A percentile compares a stretch with the other conserved stretches of the same genome.
Evolutionary conservation across 2,113 vertebrate species (phyloP).

Genomic region (Mustelus asterias): DNA sequence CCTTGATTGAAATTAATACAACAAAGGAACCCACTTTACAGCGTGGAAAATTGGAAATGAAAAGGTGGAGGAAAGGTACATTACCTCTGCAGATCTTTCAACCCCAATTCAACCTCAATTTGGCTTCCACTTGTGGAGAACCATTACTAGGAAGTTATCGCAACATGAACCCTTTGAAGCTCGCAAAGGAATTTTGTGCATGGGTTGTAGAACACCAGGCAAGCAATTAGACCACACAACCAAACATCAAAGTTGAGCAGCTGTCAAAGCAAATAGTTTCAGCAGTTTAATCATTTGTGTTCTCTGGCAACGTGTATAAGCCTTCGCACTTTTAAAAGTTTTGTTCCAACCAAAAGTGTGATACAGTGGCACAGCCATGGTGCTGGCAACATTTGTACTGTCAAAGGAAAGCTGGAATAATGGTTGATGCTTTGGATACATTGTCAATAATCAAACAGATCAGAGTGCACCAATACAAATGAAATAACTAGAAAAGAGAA

Average conservation of each 20-base stretch:
- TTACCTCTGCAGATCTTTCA: background rate
- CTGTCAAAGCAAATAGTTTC: conserved; percentile 23
- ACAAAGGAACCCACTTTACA: background rate
- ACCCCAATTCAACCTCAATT: background rate
- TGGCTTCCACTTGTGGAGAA: background rate
- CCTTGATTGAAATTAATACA: background rate
- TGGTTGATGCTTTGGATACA: background rate
- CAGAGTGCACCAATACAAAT: background rate
- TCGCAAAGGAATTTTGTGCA: background rate
- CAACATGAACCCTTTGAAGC: background rate
- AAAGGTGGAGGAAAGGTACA: background rate
- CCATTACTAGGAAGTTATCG: background rate
- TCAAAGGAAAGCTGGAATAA: background rate
- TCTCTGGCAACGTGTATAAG: background rate
- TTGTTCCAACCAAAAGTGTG: background rate
- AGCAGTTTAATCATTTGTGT: background rate
- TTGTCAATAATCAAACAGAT: background rate
- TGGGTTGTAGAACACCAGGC: background rate
- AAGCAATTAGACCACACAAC: conserved; percentile 7
- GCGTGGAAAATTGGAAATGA: background rate
- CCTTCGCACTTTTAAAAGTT: background rate
- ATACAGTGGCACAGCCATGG: background rate
- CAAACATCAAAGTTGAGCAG: background rate
- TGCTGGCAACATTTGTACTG: background rate
- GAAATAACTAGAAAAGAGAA: background rate